Percentiles rank a stretch among this genome's conserved stretches.
Conservation (phyloP, 2,113 vertebrate species). For the Prolemur simus region DNA sequence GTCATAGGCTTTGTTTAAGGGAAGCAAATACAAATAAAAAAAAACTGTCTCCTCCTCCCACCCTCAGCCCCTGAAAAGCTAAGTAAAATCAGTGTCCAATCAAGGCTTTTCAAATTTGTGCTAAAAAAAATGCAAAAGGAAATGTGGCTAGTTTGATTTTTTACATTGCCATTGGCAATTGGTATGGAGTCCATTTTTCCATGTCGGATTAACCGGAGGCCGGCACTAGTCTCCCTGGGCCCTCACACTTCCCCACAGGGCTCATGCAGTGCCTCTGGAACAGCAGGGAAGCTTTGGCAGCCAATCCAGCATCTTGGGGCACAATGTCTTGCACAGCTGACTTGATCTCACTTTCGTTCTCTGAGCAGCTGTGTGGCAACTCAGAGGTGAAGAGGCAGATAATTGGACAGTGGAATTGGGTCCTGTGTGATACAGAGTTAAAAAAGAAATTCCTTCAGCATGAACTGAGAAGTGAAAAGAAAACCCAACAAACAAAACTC, state of each 20-base stretch:
- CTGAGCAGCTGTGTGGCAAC: not conserved
- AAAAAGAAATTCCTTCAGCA: conserved; percentile 31
- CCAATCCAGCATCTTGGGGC: not conserved
- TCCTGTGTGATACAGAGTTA: not conserved
- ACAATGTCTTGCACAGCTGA: not conserved
- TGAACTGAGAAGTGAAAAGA: not conserved
- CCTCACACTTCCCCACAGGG: not conserved
- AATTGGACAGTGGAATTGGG: not conserved
- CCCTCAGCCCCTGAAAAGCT: not conserved
- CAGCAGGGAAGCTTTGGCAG: not conserved
- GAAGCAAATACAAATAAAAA: not conserved
- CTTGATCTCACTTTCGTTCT: not conserved
- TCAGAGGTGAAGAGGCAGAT: not conserved
- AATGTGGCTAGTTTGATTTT: not conserved
- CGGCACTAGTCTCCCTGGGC: fast-evolving
- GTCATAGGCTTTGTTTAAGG: not conserved
- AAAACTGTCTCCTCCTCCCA: not conserved
- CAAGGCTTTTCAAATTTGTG: not conserved
- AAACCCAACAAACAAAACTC: conserved; percentile 30
- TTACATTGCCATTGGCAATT: not conserved
- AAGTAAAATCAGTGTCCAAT: not conserved
- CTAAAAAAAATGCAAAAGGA: not conserved
- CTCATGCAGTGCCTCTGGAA: fast-evolving
- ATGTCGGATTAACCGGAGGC: not conserved
- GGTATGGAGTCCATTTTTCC: not conserved